phyloP scores from a whole-genome alignment of 2,113 vertebrate genomes.

The Cynopterus brachyotis region DNA sequence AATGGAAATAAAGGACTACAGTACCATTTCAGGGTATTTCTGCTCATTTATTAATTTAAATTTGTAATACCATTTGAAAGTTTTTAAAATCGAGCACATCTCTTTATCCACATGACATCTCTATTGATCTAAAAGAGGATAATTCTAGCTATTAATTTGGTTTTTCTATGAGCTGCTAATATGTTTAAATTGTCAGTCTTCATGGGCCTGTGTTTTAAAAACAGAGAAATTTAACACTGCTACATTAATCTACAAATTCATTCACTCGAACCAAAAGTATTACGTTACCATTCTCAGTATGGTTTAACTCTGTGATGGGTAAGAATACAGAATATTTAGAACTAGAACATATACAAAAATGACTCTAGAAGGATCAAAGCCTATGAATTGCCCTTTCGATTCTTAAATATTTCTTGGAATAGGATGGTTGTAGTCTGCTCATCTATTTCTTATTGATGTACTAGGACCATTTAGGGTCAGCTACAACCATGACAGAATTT shows the following conservation, averaged over 20 bases:
- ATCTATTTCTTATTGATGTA: not conserved
- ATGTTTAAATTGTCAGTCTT: not conserved
- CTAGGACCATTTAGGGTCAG: not conserved
- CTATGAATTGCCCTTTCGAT: not conserved
- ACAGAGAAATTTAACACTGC: not conserved
- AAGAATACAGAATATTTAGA: not conserved
- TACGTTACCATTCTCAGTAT: not conserved
- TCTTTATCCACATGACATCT: not conserved
- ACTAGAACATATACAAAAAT: not conserved
- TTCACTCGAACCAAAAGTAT: not conserved
- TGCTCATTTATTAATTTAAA: not conserved
- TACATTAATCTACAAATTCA: not conserved
- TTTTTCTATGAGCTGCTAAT: not conserved
- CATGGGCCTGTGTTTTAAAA: not conserved
- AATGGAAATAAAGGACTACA: not conserved
- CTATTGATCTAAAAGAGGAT: not conserved
- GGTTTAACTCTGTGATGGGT: not conserved
- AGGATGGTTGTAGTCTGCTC: not conserved
- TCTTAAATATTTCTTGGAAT: not conserved
- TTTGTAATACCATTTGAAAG: not conserved
- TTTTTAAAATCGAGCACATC: not conserved
- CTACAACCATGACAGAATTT: not conserved
- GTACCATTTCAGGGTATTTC: not conserved
- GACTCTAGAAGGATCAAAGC: not conserved
- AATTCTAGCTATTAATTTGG: not conserved